Conservation (phyloP, 2,113 vertebrate genomes). For the Pyxicephalus adspersus region DNA sequence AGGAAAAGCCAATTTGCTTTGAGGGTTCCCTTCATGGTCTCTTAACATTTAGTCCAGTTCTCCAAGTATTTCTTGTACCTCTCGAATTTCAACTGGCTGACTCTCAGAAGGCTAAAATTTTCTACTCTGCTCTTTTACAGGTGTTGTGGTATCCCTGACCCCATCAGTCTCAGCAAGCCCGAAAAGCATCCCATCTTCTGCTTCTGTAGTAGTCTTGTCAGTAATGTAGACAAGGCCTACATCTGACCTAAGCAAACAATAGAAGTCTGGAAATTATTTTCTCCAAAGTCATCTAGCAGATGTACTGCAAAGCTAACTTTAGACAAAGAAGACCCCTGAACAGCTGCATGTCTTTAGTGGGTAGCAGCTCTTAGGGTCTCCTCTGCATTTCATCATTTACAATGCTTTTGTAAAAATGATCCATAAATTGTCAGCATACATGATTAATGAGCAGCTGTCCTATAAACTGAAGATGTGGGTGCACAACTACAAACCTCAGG, state of each 20-base stretch:
- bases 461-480: not conserved
- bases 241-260: not conserved
- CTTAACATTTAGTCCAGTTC: too few species aligned
- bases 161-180: too few species aligned
- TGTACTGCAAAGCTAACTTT: not conserved
- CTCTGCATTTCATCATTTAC: constrained; percentile 11
- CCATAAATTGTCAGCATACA: constrained; percentile 32
- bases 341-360: constrained; percentile 28
- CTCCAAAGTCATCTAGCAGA: not conserved
- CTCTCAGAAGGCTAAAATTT: too few species aligned
- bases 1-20: too few species aligned
- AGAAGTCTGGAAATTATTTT: constrained; percentile 17
- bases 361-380: not conserved
- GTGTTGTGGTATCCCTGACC: too few species aligned
- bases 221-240: too few species aligned
- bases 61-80: too few species aligned
- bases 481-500: not conserved
- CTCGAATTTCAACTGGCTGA: too few species aligned
- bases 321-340: not conserved
- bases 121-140: too few species aligned
- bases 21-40: too few species aligned
- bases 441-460: constrained; percentile 39
- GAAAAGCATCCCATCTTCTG: too few species aligned
- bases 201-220: too few species aligned
- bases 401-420: constrained; percentile 10